Conservation (phyloP, 2,888 invertebrate species). For the Drosophila leonis region DNA sequence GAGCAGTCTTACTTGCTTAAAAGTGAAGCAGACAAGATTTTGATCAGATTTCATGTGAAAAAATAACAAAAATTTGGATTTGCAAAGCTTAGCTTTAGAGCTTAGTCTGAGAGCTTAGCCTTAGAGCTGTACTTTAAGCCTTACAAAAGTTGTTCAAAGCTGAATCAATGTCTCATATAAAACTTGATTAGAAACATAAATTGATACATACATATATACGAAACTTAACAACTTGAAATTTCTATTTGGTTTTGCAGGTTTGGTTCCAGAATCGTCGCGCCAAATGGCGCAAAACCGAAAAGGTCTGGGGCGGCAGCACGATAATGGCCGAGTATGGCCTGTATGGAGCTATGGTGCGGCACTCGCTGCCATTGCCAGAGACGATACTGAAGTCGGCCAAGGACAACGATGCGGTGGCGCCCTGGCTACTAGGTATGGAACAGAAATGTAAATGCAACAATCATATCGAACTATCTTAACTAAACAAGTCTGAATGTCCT, state of each 20-base stretch:
- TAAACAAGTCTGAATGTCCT: background rate
- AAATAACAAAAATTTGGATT: no score
- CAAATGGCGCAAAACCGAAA: constrained; percentile 99
- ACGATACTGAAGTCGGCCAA: constrained; percentile 99
- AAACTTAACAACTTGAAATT: background rate
- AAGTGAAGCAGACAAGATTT: no score
- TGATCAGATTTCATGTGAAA: no score
- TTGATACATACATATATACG: no score
- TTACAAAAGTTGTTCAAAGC: no score
- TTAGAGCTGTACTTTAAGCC: no score
- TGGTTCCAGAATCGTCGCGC: constrained; percentile 98
- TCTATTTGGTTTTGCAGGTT: constrained; percentile 89
- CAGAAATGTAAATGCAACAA: constrained; percentile 86
- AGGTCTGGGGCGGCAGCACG: constrained; percentile 99
- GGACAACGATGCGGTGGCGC: constrained; percentile 98
- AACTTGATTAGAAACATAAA: no score
- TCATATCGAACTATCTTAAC: constrained; percentile 65
- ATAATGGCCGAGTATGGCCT: constrained; percentile 99
- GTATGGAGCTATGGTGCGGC: constrained; percentile 99
- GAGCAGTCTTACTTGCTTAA: no score
- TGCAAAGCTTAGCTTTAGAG: no score
- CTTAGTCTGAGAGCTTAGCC: no score
- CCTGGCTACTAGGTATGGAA: constrained; percentile 98
- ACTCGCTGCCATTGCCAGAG: constrained; percentile 98
- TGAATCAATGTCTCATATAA: no score